Evolutionary conservation across 2,888 invertebrate species (phyloP).

Genomic region (Teinopalpus imperialis): DNA sequence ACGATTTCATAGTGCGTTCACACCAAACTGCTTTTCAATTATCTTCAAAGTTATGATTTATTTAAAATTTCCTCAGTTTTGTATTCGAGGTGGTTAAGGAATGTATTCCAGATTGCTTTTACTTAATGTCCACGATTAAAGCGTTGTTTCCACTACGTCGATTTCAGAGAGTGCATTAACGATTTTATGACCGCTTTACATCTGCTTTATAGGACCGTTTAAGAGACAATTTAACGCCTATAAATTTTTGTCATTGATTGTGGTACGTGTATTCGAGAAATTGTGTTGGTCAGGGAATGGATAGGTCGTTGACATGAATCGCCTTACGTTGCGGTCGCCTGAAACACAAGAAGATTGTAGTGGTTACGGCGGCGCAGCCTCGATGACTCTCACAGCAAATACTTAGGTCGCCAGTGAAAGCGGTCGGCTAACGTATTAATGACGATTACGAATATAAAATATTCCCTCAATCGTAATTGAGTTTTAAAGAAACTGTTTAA

Average conservation of each 20-base stretch:
- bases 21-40: background rate
- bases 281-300: slow-evolving; percentile 57
- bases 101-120: slow-evolving; percentile 17
- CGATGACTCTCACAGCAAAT: slow-evolving; percentile 44
- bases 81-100: too few relatives aligned
- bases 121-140: slow-evolving; percentile 21
- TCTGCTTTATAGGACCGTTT: slow-evolving; percentile 62
- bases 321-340: slow-evolving; percentile 60
- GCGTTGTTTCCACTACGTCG: slow-evolving; percentile 35
- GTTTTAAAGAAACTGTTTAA: slow-evolving; percentile 5
- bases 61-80: too few relatives aligned
- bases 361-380: slow-evolving; percentile 39
- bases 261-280: slow-evolving; percentile 47
- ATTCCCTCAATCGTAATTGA: slow-evolving; percentile 8
- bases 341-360: slow-evolving; percentile 66
- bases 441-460: slow-evolving; percentile 5
- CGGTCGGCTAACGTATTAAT: slow-evolving; percentile 14
- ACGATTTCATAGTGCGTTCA: slow-evolving; percentile 3
- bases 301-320: slow-evolving; percentile 63
- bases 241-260: slow-evolving; percentile 59
- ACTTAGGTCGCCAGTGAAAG: slow-evolving; percentile 25
- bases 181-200: slow-evolving; percentile 59
- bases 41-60: too few relatives aligned
- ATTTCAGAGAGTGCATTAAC: slow-evolving; percentile 58
- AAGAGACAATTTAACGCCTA: slow-evolving; percentile 64